Evolutionary conservation across 2,797 vertebrate genomes (phyloP), one percentile per base, ranked within the genome.

Genomic region (Channa striata): DNA sequence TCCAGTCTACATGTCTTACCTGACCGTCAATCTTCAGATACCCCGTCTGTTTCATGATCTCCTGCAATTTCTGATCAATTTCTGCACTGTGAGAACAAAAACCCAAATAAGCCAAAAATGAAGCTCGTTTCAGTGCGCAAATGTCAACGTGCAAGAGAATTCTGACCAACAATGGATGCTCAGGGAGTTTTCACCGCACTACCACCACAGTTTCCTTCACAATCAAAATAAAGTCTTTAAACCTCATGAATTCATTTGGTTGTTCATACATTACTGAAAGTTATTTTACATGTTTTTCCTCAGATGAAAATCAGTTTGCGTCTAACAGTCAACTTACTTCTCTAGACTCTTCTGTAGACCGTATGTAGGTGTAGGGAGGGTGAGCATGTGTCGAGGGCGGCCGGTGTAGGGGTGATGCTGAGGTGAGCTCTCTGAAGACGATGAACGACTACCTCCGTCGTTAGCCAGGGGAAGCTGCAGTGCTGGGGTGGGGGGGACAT

Each of bases 41-140:
- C 67, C 97, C 97, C 0, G 97, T 98, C 91, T 98, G 97, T 82
- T 97, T 98, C 95, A 98, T 98, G 75, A 98, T 98, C 89, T 98
- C 97, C 86, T 98, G 97, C 68, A 98, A 87, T 86, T 98, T 98
- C 93, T 97, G 96, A 83, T 98, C 96, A 25, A 98, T 97, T 91
- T 98, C 97, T 17, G 96, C 95, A 92, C 97, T 98, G 90, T 3
- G 11, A 17, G 33, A 19, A 78, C 21, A 77, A 49, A 14, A 40
- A n/a, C 30, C 66, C 39, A 46, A 6, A 5, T 8, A 21, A 49
- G 54, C 6, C 7, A 37, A 8, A 19, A 8, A 36, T 39, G 17
- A 43, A 57, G 11, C 7, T 5, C 6, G 20, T 60, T 42, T 62
- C 19, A 44, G 20, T 46, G 42, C 53, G 42, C 25, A 58, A 58